These are phyloP conservation scores for Ianthella basta DNA, from an alignment of 37 sponge, comb jelly and placozoan genomes.

Conservation along the genomic window DNA sequence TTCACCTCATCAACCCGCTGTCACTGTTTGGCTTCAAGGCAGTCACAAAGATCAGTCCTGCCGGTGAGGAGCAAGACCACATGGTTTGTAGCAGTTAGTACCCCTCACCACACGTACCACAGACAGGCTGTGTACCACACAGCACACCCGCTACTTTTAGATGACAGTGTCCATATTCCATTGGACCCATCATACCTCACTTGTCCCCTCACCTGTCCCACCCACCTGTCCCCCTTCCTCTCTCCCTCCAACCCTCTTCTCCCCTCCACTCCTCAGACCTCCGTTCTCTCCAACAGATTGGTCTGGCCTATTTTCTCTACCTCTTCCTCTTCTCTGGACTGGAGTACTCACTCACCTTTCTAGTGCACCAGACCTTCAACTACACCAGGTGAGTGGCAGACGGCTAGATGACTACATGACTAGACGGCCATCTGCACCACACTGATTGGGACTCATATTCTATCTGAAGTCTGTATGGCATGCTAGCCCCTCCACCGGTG, in stretches of 20 bases:
- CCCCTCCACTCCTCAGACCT: conserved; percentile 42
- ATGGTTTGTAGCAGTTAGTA: no score
- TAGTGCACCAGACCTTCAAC: conserved; percentile 75
- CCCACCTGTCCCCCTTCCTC: no score
- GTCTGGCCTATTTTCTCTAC: conserved; percentile 77
- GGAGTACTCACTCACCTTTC: conserved; percentile 91
- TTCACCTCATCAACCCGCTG: conserved; percentile 84
- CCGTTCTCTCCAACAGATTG: conserved; percentile 49
- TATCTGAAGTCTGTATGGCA: neutral
- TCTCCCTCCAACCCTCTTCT: neutral
- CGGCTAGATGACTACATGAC: neutral
- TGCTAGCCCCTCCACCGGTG: neutral
- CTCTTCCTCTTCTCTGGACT: conserved; percentile 93
- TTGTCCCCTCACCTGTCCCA: neutral
- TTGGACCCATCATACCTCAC: no score
- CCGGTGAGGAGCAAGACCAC: no score
- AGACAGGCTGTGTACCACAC: no score
- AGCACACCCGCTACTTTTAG: no score
- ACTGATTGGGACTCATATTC: no score
- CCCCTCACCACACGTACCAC: no score
- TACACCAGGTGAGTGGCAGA: conserved; percentile 66
- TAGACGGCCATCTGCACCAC: neutral
- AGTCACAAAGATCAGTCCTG: conserved; percentile 43
- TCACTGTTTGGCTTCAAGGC: conserved; percentile 82
- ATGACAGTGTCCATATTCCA: no score